Evolutionary conservation across 2,113 vertebrate genomes (phyloP).

Genomic region (Sylvietta virens): DNA sequence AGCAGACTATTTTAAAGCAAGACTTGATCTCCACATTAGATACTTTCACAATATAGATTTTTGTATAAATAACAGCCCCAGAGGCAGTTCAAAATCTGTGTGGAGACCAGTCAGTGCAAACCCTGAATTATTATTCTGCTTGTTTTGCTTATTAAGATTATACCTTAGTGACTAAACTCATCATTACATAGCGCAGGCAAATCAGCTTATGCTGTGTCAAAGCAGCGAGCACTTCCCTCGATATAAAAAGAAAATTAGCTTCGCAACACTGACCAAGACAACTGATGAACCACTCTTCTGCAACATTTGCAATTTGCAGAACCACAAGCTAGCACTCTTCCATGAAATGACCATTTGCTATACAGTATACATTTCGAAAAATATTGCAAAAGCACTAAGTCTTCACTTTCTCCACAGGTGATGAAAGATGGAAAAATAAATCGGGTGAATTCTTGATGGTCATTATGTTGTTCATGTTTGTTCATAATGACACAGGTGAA

Average conservation of each 20-base stretch:
- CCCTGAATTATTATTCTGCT: constrained; percentile 15
- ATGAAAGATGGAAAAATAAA: constrained; percentile 23
- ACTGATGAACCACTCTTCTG: background rate
- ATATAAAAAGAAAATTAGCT: constrained; percentile 29
- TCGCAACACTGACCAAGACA: constrained; percentile 36
- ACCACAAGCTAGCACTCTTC: background rate
- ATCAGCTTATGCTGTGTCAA: constrained; percentile 10
- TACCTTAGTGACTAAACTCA: constrained; percentile 53
- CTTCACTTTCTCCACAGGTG: background rate
- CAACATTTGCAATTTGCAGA: constrained; percentile 23
- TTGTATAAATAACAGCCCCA: background rate
- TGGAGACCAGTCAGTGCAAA: background rate
- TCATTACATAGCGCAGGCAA: constrained; percentile 9
- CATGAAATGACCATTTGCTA: background rate
- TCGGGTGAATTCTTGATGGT: background rate
- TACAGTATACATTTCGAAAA: background rate
- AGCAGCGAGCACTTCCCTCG: background rate
- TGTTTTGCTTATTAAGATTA: constrained; percentile 45
- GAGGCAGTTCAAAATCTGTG: background rate
- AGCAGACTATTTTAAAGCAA: background rate
- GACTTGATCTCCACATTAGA: background rate
- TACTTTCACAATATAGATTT: background rate
- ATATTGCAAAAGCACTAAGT: background rate
- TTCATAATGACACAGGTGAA: background rate
- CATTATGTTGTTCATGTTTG: background rate